Percentiles rank a stretch among this genome's conserved stretches.
These are phyloP conservation scores for Bombus pascuorum DNA, from an alignment of 1,140 invertebrate genomes.

Conservation along the genomic window DNA sequence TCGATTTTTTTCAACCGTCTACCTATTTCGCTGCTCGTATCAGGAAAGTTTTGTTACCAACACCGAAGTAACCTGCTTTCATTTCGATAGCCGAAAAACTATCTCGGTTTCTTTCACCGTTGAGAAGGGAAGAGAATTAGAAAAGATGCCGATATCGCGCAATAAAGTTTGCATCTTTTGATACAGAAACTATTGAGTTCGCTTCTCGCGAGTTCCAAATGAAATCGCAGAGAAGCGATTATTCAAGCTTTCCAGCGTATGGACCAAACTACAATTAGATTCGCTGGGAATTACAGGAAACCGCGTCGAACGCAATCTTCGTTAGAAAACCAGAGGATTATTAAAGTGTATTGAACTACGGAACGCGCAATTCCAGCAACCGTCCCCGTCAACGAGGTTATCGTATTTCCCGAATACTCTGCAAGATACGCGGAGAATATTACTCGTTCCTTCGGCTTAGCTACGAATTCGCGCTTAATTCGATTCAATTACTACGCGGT, in stretches of 20 bases:
- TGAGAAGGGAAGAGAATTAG: not conserved
- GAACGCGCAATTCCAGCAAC: not conserved
- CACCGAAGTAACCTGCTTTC: not conserved
- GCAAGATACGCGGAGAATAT: not conserved
- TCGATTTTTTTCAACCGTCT: not conserved
- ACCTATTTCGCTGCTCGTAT: not conserved
- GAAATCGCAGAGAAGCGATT: not conserved
- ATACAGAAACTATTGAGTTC: not conserved
- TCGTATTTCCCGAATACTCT: not conserved
- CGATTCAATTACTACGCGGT: not conserved
- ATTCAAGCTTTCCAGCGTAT: not conserved
- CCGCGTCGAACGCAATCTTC: not conserved
- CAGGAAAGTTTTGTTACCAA: not conserved
- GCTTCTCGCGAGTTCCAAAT: not conserved
- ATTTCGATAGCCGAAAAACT: not conserved
- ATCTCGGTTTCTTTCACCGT: not conserved
- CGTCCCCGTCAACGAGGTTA: not conserved
- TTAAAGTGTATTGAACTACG: slow-evolving; percentile 1
- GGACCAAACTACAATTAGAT: not conserved
- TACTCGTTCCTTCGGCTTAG: not conserved
- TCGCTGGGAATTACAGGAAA: not conserved
- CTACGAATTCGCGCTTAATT: slow-evolving; percentile 5
- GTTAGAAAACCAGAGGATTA: not conserved
- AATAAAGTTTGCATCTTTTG: not conserved
- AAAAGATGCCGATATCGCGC: not conserved